Base-by-base conservation (phyloP, 2,888 invertebrate species). In the Eretmocerus hayati region DNA sequence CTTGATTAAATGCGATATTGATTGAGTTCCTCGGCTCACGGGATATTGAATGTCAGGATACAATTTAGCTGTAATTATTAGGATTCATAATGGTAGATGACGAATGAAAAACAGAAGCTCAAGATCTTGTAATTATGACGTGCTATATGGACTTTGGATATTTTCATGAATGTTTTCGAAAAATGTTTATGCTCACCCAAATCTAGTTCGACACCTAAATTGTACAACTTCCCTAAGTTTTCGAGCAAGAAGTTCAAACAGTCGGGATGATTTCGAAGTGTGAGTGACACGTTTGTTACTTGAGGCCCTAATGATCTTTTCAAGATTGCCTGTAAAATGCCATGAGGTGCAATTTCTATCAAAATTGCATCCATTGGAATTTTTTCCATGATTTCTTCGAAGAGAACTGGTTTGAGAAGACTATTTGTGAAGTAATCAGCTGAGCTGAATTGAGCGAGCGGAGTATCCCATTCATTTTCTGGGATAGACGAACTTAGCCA, bases 1-100 rank as follows among this genome's bases (percentile, higher is more conserved):
- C 56, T 81, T 80, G n/a, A 95, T 80, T 2, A 87, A 73, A 4
- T 90, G 85, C 0, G 89, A 80, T 38, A 94, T 76, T 81, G 87
- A 87, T 0, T 88, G 85, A 0, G 95, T 95, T 2, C 87, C 85
- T 22, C 85, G 78, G 0, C 90, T 85, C 1, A 95, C 94, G 0
- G 95, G 95, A 71, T 81, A 90, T 37, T 79, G 63, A 0, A 90
- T 74, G 21, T 75, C 67, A 0, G 90, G 87, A 71, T 90, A 93
- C 4, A 54, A 22, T 6, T 48, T 54, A 5, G 39, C 47, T 53
- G 18, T n/a, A 4, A 37, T n/a, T 20, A 31, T 31, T 6, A 15
- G 13, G n/a, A 6, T 31, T 3, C 4, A n/a, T 3, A 31, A 31
- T 4, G 4, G 6, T 6, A 31, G n/a, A 3, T 15, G 15, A 31